These are phyloP conservation scores for Phrynocephalus vlangalii DNA, from an alignment of 2,797 vertebrate species.

Conservation along the genomic window DNA sequence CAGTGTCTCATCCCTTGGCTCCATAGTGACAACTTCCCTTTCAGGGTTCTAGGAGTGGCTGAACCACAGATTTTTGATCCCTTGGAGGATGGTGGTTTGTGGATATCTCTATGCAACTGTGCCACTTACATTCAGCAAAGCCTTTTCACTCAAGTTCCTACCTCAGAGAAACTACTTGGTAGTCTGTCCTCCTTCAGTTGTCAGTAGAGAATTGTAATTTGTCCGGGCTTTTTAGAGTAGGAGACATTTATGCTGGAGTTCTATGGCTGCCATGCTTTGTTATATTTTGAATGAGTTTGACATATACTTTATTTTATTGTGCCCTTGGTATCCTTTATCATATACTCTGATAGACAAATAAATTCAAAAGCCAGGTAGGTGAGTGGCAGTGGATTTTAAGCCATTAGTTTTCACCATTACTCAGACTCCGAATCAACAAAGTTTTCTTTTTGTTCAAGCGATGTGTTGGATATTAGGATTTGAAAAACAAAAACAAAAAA, in stretches of 20 bases:
- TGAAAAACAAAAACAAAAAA: no score
- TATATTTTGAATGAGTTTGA: neutral
- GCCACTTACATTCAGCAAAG: neutral
- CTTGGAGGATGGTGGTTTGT: neutral
- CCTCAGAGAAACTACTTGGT: neutral
- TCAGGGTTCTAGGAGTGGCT: neutral
- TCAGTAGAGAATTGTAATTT: neutral
- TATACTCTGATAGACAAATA: neutral
- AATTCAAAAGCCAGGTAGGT: neutral
- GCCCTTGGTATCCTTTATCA: neutral
- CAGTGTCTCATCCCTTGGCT: neutral
- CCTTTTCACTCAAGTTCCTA: neutral
- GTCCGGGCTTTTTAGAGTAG: neutral
- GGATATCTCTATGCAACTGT: neutral
- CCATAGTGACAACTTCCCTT: neutral
- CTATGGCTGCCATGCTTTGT: neutral
- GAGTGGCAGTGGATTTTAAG: neutral
- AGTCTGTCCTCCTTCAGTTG: neutral
- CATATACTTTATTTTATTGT: neutral
- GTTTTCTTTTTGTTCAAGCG: neutral
- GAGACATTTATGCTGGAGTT: neutral
- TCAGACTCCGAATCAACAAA: neutral
- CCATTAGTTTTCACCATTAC: neutral
- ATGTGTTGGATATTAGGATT: neutral
- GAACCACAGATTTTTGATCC: neutral